Percentiles rank a stretch among this genome's conserved stretches.
phyloP scores from a whole-genome alignment of 2,888 invertebrate genomes.

The Galerucella nymphaeae region DNA sequence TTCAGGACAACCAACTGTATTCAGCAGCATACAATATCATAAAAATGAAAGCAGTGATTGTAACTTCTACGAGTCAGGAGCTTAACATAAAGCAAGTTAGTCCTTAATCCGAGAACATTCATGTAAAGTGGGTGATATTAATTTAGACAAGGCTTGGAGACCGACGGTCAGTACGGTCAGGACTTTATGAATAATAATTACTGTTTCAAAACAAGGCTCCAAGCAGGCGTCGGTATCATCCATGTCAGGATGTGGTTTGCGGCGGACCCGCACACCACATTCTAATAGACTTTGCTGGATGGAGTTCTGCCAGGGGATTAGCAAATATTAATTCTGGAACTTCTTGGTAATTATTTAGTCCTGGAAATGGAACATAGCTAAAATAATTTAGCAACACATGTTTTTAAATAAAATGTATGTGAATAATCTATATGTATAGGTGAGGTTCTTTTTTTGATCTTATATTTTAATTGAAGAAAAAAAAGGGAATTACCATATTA shows the following conservation, averaged over 20 bases:
- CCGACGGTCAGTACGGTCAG: conserved; percentile 60
- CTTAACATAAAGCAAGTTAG: conserved; percentile 7
- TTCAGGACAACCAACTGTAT: background rate
- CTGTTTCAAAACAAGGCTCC: conserved; percentile 63
- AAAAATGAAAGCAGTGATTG: no score
- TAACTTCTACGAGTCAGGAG: background rate
- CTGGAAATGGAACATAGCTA: background rate
- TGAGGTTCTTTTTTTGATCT: no score
- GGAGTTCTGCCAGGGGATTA: conserved; percentile 28
- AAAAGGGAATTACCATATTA: conserved; percentile 14
- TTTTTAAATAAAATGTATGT: no score
- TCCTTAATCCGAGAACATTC: conserved; percentile 53
- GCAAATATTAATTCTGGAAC: conserved; percentile 27
- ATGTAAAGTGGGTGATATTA: conserved; percentile 63
- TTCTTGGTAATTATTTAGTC: conserved; percentile 23
- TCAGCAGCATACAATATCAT: background rate
- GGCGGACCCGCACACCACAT: conserved; percentile 51
- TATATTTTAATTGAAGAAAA: background rate
- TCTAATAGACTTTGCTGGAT: conserved; percentile 41
- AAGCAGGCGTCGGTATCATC: conserved; percentile 54
- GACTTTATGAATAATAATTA: conserved; percentile 66
- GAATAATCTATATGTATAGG: no score
- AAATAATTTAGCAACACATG: background rate
- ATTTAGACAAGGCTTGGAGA: conserved; percentile 60
- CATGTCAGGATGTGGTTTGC: conserved; percentile 55